Evolutionary conservation across 2,888 invertebrate genomes (phyloP), one percentile per base, ranked within the genome.

Genomic region (Saturnia japonica): DNA sequence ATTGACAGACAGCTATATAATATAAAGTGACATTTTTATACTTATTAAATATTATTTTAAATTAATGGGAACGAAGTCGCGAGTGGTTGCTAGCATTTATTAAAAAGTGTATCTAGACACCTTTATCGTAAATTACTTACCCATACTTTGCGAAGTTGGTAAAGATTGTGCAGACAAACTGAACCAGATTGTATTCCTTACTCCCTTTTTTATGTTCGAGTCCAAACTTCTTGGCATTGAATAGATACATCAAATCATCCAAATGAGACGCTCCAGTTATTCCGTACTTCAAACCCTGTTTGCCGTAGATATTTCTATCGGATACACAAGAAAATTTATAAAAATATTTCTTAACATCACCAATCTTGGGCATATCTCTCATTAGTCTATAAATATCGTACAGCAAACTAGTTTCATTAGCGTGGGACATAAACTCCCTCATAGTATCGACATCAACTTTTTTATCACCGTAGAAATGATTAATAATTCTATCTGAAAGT

Each of bases 131-230:
- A 54, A 54, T 54, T 14, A 81, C 87, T 85, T 72, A 89, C 90
- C 90, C 89, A 72, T 80, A 85, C 78, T 89, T 89, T 3, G 89
- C 89, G 68, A 90, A 90, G 73, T 90, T 90, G 0, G 86, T 87
- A 64, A 89, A 89, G 1, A 89, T 70, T 0, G 77, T 73, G 72
- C 88, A 88, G 0, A 80, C 81, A 28, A 86, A 80, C 34, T 85
- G 77, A 2, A 91, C 76, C 72, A 90, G 78, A 28, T 83, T 75
- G 68, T 84, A 85, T 40, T 85, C 84, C 69, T 79, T 81, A 22
- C 78, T 80, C 25, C 73, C 75, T 22, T 82, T 85, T 60, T 84
- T 82, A 19, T 88, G 68, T 6, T 80, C 79, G 28, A 89, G 45
- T 28, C 83, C 79, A 7, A 75, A 71, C 0, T 42, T 51, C 64